These are phyloP conservation scores for Benthosema pterotum DNA, from an alignment of 2,797 vertebrate genomes.

Conservation along the genomic window DNA sequence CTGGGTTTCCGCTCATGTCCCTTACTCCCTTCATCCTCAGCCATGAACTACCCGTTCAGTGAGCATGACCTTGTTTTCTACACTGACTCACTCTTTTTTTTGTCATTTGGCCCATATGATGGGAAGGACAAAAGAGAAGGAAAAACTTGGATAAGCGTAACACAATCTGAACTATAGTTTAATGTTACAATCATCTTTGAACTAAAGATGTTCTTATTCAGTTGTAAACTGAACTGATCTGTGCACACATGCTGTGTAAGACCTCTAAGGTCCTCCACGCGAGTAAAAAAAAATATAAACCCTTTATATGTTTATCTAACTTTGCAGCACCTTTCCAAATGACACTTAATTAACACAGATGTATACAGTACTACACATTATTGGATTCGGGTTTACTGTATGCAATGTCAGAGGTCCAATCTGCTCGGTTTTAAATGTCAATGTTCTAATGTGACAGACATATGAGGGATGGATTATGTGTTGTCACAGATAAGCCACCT, in stretches of 20 bases:
- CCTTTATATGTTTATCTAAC: constrained; percentile 27
- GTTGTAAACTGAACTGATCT: constrained; percentile 12
- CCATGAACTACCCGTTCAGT: constrained; percentile 43
- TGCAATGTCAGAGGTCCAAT: constrained; percentile 2
- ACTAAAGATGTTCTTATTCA: constrained; percentile 18
- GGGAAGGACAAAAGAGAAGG: constrained; percentile 32
- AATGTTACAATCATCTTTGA: constrained; percentile 7
- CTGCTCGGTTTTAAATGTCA: neutral
- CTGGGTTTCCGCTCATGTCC: neutral
- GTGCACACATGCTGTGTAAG: constrained; percentile 8
- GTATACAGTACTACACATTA: constrained; percentile 33
- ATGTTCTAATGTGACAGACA: constrained; percentile 22
- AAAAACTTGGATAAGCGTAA: constrained; percentile 50
- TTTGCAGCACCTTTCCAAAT: constrained; percentile 33
- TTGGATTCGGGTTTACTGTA: constrained; percentile 34
- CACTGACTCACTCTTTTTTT: constrained; percentile 22
- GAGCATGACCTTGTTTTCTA: constrained; percentile 42
- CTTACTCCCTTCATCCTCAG: constrained; percentile 5
- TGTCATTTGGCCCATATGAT: constrained; percentile 32
- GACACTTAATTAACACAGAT: constrained; percentile 25
- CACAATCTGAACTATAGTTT: constrained; percentile 34
- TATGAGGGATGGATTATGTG: constrained; percentile 18
- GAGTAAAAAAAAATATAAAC: no score
- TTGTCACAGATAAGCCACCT: constrained; percentile 17
- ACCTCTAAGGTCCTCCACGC: constrained; percentile 56